Conservation (phyloP, 2,797 vertebrate genomes). For the Alauda arvensis region DNA sequence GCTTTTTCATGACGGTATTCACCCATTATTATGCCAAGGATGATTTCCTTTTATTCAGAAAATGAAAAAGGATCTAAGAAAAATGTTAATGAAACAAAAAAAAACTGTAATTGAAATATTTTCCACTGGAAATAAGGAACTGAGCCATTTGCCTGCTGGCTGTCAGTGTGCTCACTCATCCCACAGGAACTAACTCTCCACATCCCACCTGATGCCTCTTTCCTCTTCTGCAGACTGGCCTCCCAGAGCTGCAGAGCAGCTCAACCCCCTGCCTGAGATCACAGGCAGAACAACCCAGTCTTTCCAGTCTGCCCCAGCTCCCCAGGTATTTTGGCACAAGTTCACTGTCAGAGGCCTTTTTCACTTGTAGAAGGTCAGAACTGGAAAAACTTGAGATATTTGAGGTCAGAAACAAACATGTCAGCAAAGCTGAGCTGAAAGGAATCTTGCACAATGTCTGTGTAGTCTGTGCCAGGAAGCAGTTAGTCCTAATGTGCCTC, state of each 20-base stretch:
- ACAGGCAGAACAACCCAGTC: background rate
- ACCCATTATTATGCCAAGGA: constrained; percentile 10
- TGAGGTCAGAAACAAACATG: constrained; percentile 39
- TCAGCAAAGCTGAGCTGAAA: constrained; percentile 44
- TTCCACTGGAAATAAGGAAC: constrained; percentile 47
- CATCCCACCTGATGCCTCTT: constrained; percentile 35
- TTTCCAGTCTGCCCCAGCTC: constrained; percentile 33
- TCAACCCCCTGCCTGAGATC: constrained; percentile 8
- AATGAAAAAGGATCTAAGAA: constrained; percentile 32
- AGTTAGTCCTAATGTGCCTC: constrained; percentile 27
- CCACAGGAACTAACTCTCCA: background rate
- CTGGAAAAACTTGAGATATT: constrained; percentile 50
- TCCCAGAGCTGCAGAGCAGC: background rate
- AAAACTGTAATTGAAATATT: constrained; percentile 4
- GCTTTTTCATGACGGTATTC: constrained; percentile 13
- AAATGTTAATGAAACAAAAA: constrained; percentile 12
- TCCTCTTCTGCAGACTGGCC: background rate
- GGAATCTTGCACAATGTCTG: constrained; percentile 44
- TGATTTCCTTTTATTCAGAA: constrained; percentile 38
- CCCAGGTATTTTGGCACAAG: constrained; percentile 46
- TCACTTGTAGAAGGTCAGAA: constrained; percentile 21
- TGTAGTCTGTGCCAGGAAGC: constrained; percentile 15
- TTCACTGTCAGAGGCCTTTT: background rate
- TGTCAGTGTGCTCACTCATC: background rate
- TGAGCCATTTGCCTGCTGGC: constrained; percentile 42